phyloP scores from a whole-genome alignment of 2,888 invertebrate genomes.

The Torymus texanus region DNA sequence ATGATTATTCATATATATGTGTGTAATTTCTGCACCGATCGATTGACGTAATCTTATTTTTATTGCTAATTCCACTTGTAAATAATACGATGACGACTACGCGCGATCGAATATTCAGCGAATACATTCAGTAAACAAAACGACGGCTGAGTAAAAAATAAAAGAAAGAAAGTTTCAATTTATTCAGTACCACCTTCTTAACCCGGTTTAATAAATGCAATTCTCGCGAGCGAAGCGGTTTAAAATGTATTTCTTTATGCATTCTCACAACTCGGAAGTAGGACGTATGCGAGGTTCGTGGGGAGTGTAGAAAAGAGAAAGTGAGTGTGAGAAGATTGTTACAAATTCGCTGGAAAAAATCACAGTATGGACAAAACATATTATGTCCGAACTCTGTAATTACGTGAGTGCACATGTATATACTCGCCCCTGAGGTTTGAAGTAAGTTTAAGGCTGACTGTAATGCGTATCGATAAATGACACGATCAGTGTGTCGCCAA shows the following conservation, averaged over 20 bases:
- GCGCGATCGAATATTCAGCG: no score
- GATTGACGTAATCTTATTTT: no score
- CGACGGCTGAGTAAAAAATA: not conserved
- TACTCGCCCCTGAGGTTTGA: not conserved
- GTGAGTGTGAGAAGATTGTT: not conserved
- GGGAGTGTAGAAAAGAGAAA: not conserved
- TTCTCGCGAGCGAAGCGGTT: not conserved
- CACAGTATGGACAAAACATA: not conserved
- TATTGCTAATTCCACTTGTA: no score
- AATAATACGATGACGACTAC: no score
- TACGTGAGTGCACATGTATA: not conserved
- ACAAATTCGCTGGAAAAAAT: conserved; percentile 12
- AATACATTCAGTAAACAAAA: no score
- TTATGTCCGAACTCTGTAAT: not conserved
- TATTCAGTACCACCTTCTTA: conserved; percentile 39
- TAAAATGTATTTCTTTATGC: conserved; percentile 29
- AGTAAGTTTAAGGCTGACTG: no score
- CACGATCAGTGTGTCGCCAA: not conserved
- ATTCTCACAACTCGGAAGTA: conserved; percentile 31
- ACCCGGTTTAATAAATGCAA: conserved; percentile 33
- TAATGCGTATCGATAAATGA: not conserved
- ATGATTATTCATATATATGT: no score
- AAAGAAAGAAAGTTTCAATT: conserved; percentile 33
- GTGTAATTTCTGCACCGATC: no score
- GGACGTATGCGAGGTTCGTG: conserved; percentile 12